A percentile compares a stretch with the other conserved stretches of the same genome.
phyloP scores from a whole-genome alignment of 2,113 vertebrate species.

The Gymnobelideus leadbeateri region DNA sequence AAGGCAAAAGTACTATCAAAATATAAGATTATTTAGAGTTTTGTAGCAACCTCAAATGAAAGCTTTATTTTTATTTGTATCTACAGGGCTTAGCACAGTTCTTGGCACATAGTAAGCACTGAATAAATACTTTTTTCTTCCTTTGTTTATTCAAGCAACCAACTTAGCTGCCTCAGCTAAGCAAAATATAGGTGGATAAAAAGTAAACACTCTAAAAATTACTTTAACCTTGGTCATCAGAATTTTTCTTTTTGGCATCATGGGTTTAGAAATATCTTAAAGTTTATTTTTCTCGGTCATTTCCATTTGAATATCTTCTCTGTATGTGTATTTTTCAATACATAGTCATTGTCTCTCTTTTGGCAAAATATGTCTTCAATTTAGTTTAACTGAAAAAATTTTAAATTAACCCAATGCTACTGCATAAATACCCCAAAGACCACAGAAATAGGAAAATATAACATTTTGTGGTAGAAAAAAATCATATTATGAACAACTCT shows the following conservation, averaged over 20 bases:
- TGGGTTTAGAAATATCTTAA: background rate
- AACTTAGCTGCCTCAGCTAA: background rate
- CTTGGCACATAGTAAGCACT: background rate
- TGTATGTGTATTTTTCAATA: constrained; percentile 44
- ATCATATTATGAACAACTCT: background rate
- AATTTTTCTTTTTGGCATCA: background rate
- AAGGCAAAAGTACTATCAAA: background rate
- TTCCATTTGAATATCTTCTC: constrained; percentile 42
- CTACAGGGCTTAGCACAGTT: background rate
- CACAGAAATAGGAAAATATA: background rate
- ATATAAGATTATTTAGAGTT: background rate
- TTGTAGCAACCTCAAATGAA: background rate
- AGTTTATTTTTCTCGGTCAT: constrained; percentile 38
- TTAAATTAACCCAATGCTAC: constrained; percentile 44
- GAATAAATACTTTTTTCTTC: background rate
- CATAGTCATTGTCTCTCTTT: constrained; percentile 13
- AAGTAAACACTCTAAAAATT: background rate
- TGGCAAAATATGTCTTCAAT: background rate
- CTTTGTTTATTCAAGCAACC: background rate
- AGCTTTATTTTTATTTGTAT: background rate
- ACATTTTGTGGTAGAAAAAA: background rate
- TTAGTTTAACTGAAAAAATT: constrained; percentile 48
- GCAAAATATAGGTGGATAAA: background rate
- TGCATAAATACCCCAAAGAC: constrained; percentile 16
- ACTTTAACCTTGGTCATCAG: background rate